A percentile compares a stretch with the other conserved stretches of the same genome.
phyloP scores from a whole-genome alignment of 2,888 invertebrate genomes.

The Microdon myrmicae region DNA sequence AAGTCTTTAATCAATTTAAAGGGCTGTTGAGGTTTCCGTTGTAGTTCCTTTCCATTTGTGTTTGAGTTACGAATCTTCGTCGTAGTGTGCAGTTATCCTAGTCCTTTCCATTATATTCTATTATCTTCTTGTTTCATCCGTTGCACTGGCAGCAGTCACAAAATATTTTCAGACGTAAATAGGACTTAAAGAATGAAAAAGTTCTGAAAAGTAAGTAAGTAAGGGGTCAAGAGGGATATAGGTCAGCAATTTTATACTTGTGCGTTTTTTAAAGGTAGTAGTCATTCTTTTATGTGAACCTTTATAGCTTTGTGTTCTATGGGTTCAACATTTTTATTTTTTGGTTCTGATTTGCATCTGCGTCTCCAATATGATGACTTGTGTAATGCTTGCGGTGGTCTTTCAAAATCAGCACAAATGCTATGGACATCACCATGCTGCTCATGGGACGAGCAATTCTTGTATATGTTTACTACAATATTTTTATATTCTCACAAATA shows the following conservation, averaged over 20 bases:
- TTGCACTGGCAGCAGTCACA: conserved; percentile 29
- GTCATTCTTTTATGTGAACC: too few species aligned
- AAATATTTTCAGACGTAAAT: neutral
- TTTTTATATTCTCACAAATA: too few species aligned
- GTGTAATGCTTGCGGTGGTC: too few species aligned
- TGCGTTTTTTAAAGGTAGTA: too few species aligned
- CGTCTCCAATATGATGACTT: too few species aligned
- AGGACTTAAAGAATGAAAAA: conserved; percentile 25
- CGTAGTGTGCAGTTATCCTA: neutral
- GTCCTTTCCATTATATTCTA: conserved; percentile 14
- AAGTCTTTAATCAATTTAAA: conserved; percentile 52
- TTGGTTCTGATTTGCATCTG: too few species aligned
- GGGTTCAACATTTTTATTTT: too few species aligned
- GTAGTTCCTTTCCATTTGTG: conserved; percentile 37
- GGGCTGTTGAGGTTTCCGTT: conserved; percentile 45
- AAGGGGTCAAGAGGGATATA: conserved; percentile 39
- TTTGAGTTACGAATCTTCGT: conserved; percentile 22
- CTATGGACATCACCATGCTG: too few species aligned
- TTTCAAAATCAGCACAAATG: too few species aligned
- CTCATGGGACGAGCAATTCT: too few species aligned
- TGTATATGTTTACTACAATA: too few species aligned
- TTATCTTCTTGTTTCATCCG: conserved; percentile 37
- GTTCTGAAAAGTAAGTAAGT: conserved; percentile 29
- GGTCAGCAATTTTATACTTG: conserved; percentile 50
- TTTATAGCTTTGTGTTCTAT: too few species aligned